Evolutionary conservation across 2,888 invertebrate genomes (phyloP).

Genomic region (Drosophila melanosoma): DNA sequence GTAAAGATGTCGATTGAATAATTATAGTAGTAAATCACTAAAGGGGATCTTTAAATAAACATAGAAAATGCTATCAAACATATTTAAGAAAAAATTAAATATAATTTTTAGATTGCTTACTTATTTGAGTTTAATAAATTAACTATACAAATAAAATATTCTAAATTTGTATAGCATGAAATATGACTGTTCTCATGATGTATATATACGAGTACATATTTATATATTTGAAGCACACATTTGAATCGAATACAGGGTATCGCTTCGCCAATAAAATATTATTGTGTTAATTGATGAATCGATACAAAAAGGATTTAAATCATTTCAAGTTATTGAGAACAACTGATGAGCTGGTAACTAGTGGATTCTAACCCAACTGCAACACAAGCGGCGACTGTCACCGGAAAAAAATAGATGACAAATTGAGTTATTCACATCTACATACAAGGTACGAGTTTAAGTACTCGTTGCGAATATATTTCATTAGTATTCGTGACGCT

Average conservation of each 20-base stretch:
- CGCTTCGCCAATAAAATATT: background rate
- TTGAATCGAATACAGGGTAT: background rate
- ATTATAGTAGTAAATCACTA: conserved; percentile 3
- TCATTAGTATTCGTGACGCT: conserved; percentile 80
- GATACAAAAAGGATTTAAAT: conserved; percentile 11
- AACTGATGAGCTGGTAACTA: conserved; percentile 4
- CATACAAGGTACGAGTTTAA: conserved; percentile 40
- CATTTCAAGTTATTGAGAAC: background rate
- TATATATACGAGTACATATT: no score
- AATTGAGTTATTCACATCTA: conserved; percentile 77
- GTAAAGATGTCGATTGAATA: conserved; percentile 30
- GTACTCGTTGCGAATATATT: conserved; percentile 60
- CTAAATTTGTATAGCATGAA: no score
- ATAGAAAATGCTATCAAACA: background rate
- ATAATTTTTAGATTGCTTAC: no score
- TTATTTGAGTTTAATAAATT: background rate
- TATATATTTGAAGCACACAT: background rate
- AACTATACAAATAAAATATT: background rate
- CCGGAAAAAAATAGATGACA: conserved; percentile 57
- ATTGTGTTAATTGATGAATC: background rate
- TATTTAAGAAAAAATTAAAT: no score
- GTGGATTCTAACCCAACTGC: conserved; percentile 10
- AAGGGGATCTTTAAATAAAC: background rate
- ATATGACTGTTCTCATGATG: no score
- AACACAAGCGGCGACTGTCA: conserved; percentile 11